A percentile compares a stretch with the other conserved stretches of the same genome.
Evolutionary conservation across 2,888 invertebrate genomes (phyloP).

Genomic region (Meloe dianella): DNA sequence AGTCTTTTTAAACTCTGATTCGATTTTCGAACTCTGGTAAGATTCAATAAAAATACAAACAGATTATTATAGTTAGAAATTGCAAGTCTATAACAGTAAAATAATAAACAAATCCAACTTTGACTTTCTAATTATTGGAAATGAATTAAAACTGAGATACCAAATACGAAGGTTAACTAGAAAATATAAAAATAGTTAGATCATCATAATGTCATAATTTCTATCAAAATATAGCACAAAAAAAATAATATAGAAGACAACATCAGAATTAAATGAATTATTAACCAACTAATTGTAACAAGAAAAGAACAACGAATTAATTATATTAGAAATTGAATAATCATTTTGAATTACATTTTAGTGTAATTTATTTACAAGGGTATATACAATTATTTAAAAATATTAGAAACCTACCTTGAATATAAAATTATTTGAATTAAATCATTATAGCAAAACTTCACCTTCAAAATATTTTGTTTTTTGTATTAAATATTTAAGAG

Average conservation of each 20-base stretch:
- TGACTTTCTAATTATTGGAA: conserved; percentile 1
- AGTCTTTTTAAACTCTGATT: too few relatives aligned
- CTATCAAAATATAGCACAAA: neutral
- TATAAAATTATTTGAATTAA: neutral
- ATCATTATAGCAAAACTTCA: neutral
- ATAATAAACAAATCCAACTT: neutral
- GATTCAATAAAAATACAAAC: too few relatives aligned
- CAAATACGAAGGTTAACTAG: neutral
- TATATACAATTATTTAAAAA: neutral
- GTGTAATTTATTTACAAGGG: neutral
- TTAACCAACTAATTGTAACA: neutral
- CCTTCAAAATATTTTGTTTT: neutral
- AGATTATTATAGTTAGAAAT: too few relatives aligned
- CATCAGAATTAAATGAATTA: neutral
- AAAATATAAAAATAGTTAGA: neutral
- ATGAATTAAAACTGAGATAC: neutral
- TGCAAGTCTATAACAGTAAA: neutral
- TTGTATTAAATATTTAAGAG: neutral
- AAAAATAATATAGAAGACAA: neutral
- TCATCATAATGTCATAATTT: neutral
- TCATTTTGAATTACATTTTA: neutral
- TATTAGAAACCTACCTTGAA: neutral
- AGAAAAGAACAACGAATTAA: neutral
- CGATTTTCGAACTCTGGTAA: too few relatives aligned
- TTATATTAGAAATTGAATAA: neutral